Conservation (phyloP, 2,888 invertebrate genomes). For the Taphrorychus bicolor region DNA sequence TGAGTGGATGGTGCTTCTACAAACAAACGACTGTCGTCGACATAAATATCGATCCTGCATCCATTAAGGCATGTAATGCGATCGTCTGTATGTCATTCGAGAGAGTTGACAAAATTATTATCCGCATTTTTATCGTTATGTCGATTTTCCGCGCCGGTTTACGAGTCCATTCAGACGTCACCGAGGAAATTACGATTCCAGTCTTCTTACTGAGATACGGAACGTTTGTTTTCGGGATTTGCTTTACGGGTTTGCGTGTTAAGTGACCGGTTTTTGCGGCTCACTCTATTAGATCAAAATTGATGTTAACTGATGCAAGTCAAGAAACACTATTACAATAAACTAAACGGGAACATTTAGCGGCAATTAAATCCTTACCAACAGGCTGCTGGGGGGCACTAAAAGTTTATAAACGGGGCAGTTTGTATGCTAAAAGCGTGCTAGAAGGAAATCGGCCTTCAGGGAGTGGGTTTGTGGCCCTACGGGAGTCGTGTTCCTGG, state of each 20-base stretch:
- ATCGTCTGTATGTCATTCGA: constrained; percentile 20
- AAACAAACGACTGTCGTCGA: constrained; percentile 1
- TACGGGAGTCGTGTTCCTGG: not conserved
- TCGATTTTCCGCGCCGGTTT: constrained; percentile 35
- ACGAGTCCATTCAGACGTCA: constrained; percentile 41
- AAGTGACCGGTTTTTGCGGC: not conserved
- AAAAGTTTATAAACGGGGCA: not conserved
- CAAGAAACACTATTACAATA: not conserved
- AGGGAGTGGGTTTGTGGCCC: not conserved
- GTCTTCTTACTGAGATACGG: constrained; percentile 8
- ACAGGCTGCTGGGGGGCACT: not conserved
- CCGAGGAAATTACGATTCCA: not conserved
- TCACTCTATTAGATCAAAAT: not conserved
- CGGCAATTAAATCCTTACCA: not conserved
- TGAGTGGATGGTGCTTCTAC: not conserved
- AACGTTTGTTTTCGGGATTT: not conserved
- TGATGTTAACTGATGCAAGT: not conserved
- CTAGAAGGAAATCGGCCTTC: not conserved
- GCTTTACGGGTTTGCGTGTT: constrained; percentile 11
- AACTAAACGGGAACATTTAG: not conserved
- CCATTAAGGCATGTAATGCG: constrained; percentile 22
- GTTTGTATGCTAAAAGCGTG: not conserved
- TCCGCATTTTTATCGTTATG: constrained; percentile 36
- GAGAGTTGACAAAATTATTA: constrained; percentile 35
- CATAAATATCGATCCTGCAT: constrained; percentile 10